Evolutionary conservation across 1,140 invertebrate species (phyloP), one percentile per base, ranked within the genome.

Genomic region (Chymomyza costata): DNA sequence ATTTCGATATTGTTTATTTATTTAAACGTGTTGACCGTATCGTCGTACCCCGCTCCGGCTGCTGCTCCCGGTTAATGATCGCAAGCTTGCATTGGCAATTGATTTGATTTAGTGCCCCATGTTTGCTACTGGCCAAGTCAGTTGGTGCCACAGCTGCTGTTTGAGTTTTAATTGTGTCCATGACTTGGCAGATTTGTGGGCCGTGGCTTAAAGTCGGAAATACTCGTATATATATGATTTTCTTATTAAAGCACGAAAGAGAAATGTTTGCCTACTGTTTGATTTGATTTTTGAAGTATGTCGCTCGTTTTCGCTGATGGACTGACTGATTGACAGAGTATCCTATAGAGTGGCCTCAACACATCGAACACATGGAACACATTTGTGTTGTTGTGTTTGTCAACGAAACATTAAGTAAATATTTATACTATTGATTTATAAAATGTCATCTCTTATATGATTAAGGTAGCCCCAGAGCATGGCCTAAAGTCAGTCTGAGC

Each of bases 61-160:
- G 3, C 7, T 3, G 25, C 15, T 15, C 10, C 21, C 35, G 56
- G 57, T 43, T 74, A 66, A 70, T 66, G 47, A 76, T 70, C 62
- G 54, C 13, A 39, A 41, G 30, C 19, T 47, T 48, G 71, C 71
- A 78, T 78, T 76, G 71, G 71, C 71, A 78, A 80, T 78, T 80
- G 71, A 78, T 78, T 80, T 76, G 70, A 74, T 74, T 76, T 73
- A 73, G 68, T 73, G 63, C 48, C n/a, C n/a, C n/a, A n/a, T 78
- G 46, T 64, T 51, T 66, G 71, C 71, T 78, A 78, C 71, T 78
- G 54, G 53, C 38, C 32, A 37, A 30, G 25, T 10, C 13, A 28
- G 44, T 52, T 50, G 40, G 35, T 31, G 46, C 53, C 43, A 48
- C 59, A 58, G 70, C 70, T 64, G 60, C 60, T 80, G 73, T 78